These are phyloP conservation scores for Chironex yamaguchii DNA, from an alignment of 30 jellyfish, hydroid and myxozoan species.

Conservation along the genomic window DNA sequence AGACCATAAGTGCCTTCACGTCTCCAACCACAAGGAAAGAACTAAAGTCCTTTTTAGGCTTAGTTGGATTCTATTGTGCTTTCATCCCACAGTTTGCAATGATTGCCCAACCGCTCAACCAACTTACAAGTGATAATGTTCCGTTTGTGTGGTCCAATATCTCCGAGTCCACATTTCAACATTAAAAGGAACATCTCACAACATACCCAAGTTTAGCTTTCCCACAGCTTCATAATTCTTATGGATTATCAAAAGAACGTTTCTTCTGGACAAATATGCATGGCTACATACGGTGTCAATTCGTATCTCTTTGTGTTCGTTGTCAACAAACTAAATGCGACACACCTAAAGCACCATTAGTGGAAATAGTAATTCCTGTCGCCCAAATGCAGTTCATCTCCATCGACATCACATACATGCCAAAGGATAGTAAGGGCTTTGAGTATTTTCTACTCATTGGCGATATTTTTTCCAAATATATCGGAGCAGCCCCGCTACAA, in stretches of 20 bases:
- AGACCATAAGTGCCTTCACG: constrained; percentile 1
- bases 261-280: constrained; percentile 46
- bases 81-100: constrained; percentile 13
- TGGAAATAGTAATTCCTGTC: too few species aligned
- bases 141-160: constrained; percentile 27
- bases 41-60: constrained; percentile 22
- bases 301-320: background rate
- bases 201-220: too few species aligned
- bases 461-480: constrained; percentile 12
- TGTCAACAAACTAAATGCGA: constrained; percentile 66
- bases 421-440: too few species aligned
- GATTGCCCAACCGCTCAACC: constrained; percentile 2
- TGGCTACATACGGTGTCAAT: background rate
- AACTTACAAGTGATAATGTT: background rate
- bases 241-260: constrained; percentile 21
- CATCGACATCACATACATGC: too few species aligned
- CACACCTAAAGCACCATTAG: constrained; percentile 24
- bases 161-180: constrained; percentile 8
- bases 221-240: background rate
- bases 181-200: background rate
- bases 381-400: constrained; percentile 70
- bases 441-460: constrained; percentile 37
- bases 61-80: constrained; percentile 14
- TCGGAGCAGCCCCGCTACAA: constrained; percentile 24
- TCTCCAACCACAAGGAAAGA: constrained; percentile 12